Base-by-base conservation (phyloP, 2,113 vertebrate species). In the Eolophus roseicapilla region DNA sequence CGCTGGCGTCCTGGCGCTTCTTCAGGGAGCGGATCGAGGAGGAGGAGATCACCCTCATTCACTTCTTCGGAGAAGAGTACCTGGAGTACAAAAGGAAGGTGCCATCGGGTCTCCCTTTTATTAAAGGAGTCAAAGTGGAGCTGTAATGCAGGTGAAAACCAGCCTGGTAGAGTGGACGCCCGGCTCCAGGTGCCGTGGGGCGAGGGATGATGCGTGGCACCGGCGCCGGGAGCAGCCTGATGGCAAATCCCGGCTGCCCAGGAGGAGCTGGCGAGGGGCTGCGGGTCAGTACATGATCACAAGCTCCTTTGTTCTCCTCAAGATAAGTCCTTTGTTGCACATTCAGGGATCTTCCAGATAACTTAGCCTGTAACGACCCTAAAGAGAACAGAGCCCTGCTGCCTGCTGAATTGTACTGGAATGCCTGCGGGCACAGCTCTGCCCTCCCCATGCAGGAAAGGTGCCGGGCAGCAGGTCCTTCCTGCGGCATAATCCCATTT, bases 21-120 rank as follows among this genome's bases (percentile, higher is more conserved):
- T 99, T 99, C 97, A 98, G 99, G 13, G 99, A 99, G 64, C 98
- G 99, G 11, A 98, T 99, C 0, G 99, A 99, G 84, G 99, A 99
- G 86, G 99, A 99, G 95, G 99, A 99, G 88, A 98, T 99, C 65
- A 99, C 98, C 0, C 97, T 99, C 37, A 99, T 99, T 44, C 98
- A 99, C 91, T 99, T 99, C 93, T 99, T 99, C 2, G 99, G 99
- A 3, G 99, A 99, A 81, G 98, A 99, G 69, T 99, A 99, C 75
- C 95, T 99, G 92, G 98, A 98, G 71, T 99, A 99, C 92, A 99
- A 99, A 97, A 98, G 97, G 96, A 98, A 94, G 95, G 99, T 99
- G 84, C 98, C 98, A 13, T 99, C 99, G 0, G 99, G 99, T 62
- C 98, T 99, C 82, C 99, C 99, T 59, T 99, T 99, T 94, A 99